Base-by-base conservation (phyloP, 2,888 invertebrate species). In the Drosophila hamatofila region DNA sequence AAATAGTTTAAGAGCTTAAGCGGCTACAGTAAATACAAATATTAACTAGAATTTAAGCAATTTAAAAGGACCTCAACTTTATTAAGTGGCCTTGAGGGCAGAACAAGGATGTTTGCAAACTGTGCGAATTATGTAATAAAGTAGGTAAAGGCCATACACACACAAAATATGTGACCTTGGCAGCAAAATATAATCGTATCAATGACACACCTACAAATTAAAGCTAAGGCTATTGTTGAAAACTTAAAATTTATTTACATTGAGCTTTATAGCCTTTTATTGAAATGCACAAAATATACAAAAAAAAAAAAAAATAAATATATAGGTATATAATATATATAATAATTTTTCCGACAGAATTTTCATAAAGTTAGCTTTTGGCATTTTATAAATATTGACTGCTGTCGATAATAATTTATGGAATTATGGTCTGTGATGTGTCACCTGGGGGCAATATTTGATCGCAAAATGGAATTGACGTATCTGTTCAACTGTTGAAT, bases 381-480 rank as follows among this genome's bases (percentile, higher is more conserved):
- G 58, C 18, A 14, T 11, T 23, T 16, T n/a, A 57, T 46, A 35
- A 46, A 48, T 54, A 35, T 56, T 52, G 42, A 44, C 52, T 35
- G 55, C 44, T 75, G 76, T 65, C 65, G 8, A 18, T 33, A 55
- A 58, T 71, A 55, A 69, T 63, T 73, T 58, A 51, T 58, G 46
- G 35, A 41, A 41, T 52, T 76, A 59, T 62, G 51, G 27, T 46
- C 48, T 57, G 16, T 42, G 44, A 48, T 55, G 11, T 18, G 18
- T 30, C 56, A 44, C 46, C 58, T 42, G 55, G 27, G 33, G 37
- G 44, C 35, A 57, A 63, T 25, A 39, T 21, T 48, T 56, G 6
- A 44, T 25, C 63, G 12, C 18, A 59, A 78, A 77, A 60, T 70
- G 25, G 59, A 25, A 54, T 70, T 78, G 78, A 62, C 78, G 56